Evolutionary conservation across 2,113 vertebrate genomes (phyloP).

Genomic region (Apeltes quadracus): DNA sequence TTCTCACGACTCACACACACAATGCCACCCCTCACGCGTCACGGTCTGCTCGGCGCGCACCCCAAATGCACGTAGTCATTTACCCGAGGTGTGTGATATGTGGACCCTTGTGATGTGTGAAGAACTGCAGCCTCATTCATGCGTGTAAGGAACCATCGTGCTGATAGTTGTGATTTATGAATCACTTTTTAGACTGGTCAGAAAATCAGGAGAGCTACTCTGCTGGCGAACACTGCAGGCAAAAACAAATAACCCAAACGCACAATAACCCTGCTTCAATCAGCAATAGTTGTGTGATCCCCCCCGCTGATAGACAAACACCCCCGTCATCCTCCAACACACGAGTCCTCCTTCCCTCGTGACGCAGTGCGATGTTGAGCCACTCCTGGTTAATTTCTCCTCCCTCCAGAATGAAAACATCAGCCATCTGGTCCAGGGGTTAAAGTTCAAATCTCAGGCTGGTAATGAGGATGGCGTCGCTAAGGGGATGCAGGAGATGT

Average conservation of each 20-base stretch:
- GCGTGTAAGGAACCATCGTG: neutral
- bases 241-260: slow-evolving; percentile 5
- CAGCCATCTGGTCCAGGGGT: slow-evolving; percentile 77
- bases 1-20: slow-evolving; percentile 25
- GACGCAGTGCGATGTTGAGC: slow-evolving; percentile 37
- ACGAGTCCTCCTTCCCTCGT: slow-evolving; percentile 23
- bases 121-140: slow-evolving; percentile 38
- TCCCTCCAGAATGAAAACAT: slow-evolving; percentile 73
- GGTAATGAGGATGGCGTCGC: slow-evolving; percentile 80
- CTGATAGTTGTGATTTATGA: neutral
- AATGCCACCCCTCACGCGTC: slow-evolving; percentile 20
- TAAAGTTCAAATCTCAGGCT: slow-evolving; percentile 77
- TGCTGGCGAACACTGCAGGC: neutral
- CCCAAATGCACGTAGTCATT: slow-evolving; percentile 20
- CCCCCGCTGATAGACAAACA: slow-evolving; percentile 39
- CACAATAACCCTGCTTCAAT: slow-evolving; percentile 29
- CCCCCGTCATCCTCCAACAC: slow-evolving; percentile 40
- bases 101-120: slow-evolving; percentile 60
- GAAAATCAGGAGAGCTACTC: neutral
- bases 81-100: slow-evolving; percentile 39
- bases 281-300: slow-evolving; percentile 37
- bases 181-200: neutral
- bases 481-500: slow-evolving; percentile 65
- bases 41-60: slow-evolving; percentile 45
- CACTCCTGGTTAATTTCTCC: slow-evolving; percentile 61